Evolutionary conservation across 2,797 vertebrate species (phyloP), one percentile per base, ranked within the genome.

Genomic region (Phaenicophaeus curvirostris): DNA sequence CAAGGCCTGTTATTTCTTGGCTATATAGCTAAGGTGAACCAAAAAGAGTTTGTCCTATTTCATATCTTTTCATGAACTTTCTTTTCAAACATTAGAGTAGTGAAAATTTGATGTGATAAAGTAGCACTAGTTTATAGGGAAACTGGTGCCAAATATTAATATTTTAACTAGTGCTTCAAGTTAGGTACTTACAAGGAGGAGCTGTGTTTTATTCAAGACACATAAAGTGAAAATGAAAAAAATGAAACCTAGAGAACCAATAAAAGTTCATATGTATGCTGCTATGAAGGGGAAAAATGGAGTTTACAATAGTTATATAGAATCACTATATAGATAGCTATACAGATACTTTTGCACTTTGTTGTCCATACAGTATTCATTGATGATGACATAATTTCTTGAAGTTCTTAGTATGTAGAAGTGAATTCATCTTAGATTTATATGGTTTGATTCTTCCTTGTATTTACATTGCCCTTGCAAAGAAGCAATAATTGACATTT

Each of bases 381-480:
- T 35, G 25, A 42, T 77, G 16, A 41, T 55, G 17, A 13, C 21
- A 35, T 27, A 30, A 80, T 5, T 92, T 81, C n/a, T n/a, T 73
- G 17, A 87, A 69, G 35, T 79, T 91, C 33, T 61, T 93, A 37
- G 14, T 75, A 25, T 28, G 15, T 27, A 41, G n/a, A 74, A 85
- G 35, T 33, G 24, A 65, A 8, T 68, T 86, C 18, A 54, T 42
- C 46, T 71, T 85, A 65, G 21, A 41, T 57, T 37, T 41, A 50
- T 69, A 48, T 62, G 6, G 4, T 59, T 42, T 76, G 6, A n/a
- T 62, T 73, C n/a, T 66, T 62, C 73, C n/a, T 66, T 89, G 44
- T 18, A 15, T 15, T 65, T 91, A 15, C 5, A 33, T 24, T 0
- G 0, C 4, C 6, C 15, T 41, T 55, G 39, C 39, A 50, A 85